These are phyloP conservation scores for Paralvinella palmiformis DNA, from an alignment of 1,140 invertebrate species.

Conservation along the genomic window DNA sequence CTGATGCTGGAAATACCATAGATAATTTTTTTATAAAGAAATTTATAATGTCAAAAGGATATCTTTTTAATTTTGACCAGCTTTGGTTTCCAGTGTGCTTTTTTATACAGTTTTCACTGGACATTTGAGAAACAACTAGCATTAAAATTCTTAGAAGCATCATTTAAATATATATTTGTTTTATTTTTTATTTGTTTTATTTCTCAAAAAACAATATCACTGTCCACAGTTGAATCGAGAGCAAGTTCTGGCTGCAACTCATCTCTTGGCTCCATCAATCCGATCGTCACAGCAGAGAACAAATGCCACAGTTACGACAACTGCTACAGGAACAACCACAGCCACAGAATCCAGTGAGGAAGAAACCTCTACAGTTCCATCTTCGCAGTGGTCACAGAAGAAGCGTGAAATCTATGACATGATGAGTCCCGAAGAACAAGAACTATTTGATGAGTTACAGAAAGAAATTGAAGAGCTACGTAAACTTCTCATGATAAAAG, in stretches of 20 bases:
- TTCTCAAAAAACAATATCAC: no score
- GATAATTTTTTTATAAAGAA: no score
- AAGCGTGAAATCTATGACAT: not conserved
- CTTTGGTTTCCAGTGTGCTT: no score
- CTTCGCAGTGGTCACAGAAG: constrained; percentile 13
- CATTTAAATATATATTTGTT: no score
- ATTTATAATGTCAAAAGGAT: no score
- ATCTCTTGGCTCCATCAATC: not conserved
- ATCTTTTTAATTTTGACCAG: no score
- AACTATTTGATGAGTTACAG: constrained; percentile 13
- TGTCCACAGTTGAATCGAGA: no score
- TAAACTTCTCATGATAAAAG: not conserved
- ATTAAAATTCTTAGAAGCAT: no score
- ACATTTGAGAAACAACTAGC: no score
- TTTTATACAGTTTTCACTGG: no score
- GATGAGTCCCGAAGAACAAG: constrained; percentile 9
- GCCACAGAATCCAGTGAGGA: not conserved
- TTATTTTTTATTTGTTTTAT: no score
- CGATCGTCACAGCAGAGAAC: not conserved
- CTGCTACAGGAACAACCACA: not conserved
- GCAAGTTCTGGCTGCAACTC: not conserved
- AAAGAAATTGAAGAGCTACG: constrained; percentile 7
- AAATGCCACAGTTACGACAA: not conserved
- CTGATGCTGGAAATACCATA: no score
- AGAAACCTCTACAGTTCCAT: constrained; percentile 3